phyloP scores from a whole-genome alignment of 2,113 vertebrate genomes.

The Sclerurus mexicanus region DNA sequence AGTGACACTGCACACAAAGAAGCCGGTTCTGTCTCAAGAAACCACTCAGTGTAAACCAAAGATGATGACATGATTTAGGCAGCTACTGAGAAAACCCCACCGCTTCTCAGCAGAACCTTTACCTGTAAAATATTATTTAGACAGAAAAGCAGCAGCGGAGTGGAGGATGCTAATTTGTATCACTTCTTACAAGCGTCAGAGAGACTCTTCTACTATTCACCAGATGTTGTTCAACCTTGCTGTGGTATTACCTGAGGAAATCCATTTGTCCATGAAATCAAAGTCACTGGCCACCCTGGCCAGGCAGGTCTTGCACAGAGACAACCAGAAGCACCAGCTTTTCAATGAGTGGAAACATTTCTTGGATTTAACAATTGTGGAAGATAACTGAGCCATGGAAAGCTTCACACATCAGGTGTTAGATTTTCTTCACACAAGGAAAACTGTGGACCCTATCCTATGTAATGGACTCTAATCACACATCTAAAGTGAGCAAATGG shows the following conservation, averaged over 20 bases:
- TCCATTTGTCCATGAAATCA: neutral
- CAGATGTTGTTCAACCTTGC: neutral
- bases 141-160: neutral
- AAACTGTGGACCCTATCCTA: neutral
- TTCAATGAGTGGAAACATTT: neutral
- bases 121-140: slow-evolving; percentile 4
- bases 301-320: neutral
- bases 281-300: neutral
- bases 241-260: neutral
- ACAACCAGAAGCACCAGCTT: neutral
- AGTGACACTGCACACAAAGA: neutral
- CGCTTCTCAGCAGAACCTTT: neutral
- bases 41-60: neutral
- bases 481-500: neutral
- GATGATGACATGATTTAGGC: neutral
- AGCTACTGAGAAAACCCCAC: neutral
- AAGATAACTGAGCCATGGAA: neutral
- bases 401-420: neutral
- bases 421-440: neutral
- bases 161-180: neutral
- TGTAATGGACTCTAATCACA: neutral
- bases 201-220: neutral
- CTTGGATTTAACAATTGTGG: neutral
- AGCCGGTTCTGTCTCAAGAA: neutral
- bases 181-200: neutral